These are phyloP conservation scores for Glossophaga mutica DNA, from an alignment of 2,797 vertebrate species.

Conservation along the genomic window DNA sequence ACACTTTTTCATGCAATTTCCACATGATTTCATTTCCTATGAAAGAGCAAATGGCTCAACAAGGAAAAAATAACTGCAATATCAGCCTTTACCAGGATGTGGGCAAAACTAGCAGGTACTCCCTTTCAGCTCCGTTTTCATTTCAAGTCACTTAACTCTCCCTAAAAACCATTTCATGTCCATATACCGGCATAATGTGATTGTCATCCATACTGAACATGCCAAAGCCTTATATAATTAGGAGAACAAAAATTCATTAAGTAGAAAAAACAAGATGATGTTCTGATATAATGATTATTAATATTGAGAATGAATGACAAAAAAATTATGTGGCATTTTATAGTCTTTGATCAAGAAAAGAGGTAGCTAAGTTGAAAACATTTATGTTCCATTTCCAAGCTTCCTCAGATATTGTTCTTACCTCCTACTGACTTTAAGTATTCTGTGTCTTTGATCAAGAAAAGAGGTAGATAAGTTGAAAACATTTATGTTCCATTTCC, in stretches of 20 bases:
- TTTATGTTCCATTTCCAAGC: background rate
- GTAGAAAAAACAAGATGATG: background rate
- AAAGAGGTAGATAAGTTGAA: background rate
- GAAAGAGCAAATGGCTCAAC: background rate
- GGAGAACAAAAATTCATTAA: background rate
- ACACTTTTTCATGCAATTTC: background rate
- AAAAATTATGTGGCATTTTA: background rate
- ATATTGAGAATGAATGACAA: background rate
- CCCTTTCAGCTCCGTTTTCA: background rate
- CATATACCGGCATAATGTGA: background rate
- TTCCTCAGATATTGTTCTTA: background rate
- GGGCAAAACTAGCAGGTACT: background rate
- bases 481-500: background rate
- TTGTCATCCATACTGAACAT: background rate
- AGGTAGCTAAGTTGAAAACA: background rate
- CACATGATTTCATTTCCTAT: slow-evolving; percentile 15
- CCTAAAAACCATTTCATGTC: background rate
- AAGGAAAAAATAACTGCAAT: background rate
- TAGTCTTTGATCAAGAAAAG: background rate
- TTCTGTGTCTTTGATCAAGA: background rate
- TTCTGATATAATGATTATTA: slow-evolving; percentile 6
- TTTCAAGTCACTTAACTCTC: background rate
- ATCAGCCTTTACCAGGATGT: background rate
- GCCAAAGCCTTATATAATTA: background rate
- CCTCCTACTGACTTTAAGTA: background rate